Conservation (phyloP, 2,113 vertebrate genomes). For the Monopterus albus region DNA sequence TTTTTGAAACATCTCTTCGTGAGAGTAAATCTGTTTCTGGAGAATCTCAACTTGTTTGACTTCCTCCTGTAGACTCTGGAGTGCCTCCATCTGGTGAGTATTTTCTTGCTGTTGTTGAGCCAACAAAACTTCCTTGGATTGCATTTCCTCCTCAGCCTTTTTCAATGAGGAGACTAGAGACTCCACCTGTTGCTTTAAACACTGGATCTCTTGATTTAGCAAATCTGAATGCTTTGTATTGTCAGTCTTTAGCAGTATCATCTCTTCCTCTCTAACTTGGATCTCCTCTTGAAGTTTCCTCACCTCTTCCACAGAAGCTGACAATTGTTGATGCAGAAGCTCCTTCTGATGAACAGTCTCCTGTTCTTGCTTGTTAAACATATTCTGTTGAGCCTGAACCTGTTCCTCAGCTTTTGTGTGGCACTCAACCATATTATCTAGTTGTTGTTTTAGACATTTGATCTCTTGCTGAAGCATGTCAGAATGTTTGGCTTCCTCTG, state of each 20-base stretch:
- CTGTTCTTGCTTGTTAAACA: constrained; percentile 43
- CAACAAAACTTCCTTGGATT: constrained; percentile 30
- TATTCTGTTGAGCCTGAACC: background rate
- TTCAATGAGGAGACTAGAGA: constrained; percentile 67
- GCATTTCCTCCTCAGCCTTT: constrained; percentile 71
- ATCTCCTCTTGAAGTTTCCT: constrained; percentile 33
- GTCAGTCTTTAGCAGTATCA: background rate
- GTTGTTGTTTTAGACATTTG: constrained; percentile 67
- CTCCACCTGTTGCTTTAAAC: constrained; percentile 77
- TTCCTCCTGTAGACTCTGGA: constrained; percentile 26
- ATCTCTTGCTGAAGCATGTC: constrained; percentile 52
- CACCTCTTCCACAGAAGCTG: constrained; percentile 31
- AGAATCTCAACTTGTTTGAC: constrained; percentile 29
- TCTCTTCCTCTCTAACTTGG: constrained; percentile 42
- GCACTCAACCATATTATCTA: constrained; percentile 47
- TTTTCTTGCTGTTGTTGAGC: constrained; percentile 24
- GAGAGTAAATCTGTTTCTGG: constrained; percentile 5
- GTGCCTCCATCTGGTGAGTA: constrained; percentile 1
- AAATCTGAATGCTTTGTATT: background rate
- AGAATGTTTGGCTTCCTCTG: constrained; percentile 47
- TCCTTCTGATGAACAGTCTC: constrained; percentile 54
- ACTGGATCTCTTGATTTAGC: constrained; percentile 65
- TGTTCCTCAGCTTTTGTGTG: constrained; percentile 49
- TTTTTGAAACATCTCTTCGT: constrained; percentile 25
- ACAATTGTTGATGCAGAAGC: constrained; percentile 56